phyloP scores from a whole-genome alignment of 23 tunicate species.

The Trididemnum nubilum region DNA sequence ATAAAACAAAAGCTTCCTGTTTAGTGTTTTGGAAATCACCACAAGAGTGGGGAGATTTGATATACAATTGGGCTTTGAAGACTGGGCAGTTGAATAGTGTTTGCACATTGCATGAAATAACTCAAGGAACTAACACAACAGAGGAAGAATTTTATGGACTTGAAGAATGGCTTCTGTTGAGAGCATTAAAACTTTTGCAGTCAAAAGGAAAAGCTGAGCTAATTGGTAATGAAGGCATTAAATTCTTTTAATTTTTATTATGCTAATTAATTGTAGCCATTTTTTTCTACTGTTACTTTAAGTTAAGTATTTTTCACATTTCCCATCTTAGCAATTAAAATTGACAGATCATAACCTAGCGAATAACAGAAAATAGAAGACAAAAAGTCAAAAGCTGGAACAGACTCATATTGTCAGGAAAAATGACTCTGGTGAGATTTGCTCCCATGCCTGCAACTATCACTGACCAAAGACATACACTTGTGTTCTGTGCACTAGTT shows the following conservation, averaged over 20 bases:
- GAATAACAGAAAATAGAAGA: no score
- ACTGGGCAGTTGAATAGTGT: slow-evolving; percentile 74
- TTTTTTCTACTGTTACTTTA: background rate
- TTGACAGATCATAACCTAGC: no score
- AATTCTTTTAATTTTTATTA: slow-evolving; percentile 73
- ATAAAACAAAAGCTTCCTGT: slow-evolving; percentile 75
- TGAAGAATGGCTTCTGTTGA: slow-evolving; percentile 58
- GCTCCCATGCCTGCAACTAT: no score
- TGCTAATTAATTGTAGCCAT: no score
- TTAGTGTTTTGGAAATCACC: slow-evolving; percentile 73
- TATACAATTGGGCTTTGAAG: slow-evolving; percentile 71
- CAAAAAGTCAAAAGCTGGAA: no score
- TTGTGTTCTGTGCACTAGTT: no score
- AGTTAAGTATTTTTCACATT: no score
- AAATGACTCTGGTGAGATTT: no score
- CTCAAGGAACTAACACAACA: slow-evolving; percentile 58
- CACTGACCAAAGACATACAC: no score
- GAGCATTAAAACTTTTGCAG: slow-evolving; percentile 53
- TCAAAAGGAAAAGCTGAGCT: slow-evolving; percentile 75
- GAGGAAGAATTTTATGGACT: slow-evolving; percentile 78
- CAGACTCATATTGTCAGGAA: no score
- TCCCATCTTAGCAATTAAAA: no score
- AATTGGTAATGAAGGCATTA: slow-evolving; percentile 88
- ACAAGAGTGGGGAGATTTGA: slow-evolving; percentile 77
- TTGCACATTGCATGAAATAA: slow-evolving; percentile 79